phyloP scores from a whole-genome alignment of 2,888 invertebrate genomes.

The Dugesia japonica region DNA sequence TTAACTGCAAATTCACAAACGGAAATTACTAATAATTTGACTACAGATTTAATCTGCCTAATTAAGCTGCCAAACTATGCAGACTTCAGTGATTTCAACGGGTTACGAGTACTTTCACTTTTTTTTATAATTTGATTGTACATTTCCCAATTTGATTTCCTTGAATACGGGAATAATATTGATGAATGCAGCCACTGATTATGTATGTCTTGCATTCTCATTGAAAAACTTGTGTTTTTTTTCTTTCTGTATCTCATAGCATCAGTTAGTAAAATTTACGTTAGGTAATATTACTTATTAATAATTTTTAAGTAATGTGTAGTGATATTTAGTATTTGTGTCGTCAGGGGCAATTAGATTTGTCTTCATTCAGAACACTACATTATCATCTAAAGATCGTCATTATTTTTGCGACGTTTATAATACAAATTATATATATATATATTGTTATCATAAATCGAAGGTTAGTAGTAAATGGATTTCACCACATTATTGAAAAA shows the following conservation, averaged over 20 bases:
- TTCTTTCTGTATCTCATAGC: neutral
- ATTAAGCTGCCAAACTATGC: constrained; percentile 15
- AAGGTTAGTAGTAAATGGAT: neutral
- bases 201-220: neutral
- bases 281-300: neutral
- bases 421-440: too few relatives aligned
- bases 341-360: neutral
- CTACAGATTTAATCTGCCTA: constrained; percentile 20
- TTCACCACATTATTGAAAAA: neutral
- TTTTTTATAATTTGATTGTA: constrained; percentile 6
- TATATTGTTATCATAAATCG: neutral
- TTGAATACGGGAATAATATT: neutral
- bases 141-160: constrained; percentile 16
- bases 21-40: constrained; percentile 16
- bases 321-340: neutral
- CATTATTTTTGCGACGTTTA: neutral
- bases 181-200: constrained; percentile 20
- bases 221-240: neutral
- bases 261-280: neutral
- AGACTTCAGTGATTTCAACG: neutral
- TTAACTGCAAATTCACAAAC: constrained; percentile 4
- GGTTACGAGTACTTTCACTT: neutral
- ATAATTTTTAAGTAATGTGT: constrained; percentile 6
- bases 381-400: neutral
- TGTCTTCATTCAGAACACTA: constrained; percentile 2